Conservation (phyloP, 1,140 invertebrate genomes). For the Aleiodes sp. region DNA sequence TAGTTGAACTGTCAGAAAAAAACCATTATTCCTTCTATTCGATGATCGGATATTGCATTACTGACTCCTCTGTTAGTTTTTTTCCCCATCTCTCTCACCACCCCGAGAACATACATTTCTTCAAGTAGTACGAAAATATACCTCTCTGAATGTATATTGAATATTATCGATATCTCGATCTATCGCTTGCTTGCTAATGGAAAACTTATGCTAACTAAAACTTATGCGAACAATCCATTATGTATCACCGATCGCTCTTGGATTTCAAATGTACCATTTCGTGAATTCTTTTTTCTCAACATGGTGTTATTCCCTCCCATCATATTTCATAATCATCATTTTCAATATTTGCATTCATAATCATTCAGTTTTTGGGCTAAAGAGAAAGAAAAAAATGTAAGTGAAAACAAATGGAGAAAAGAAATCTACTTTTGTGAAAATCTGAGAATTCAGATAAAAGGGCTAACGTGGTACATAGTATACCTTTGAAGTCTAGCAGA, state of each 20-base stretch:
- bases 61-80: neutral
- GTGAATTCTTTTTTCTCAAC: conserved; percentile 27
- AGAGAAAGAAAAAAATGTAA: too few relatives aligned
- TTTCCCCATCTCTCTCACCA: conserved; percentile 14
- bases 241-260: conserved; percentile 44
- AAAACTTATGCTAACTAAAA: conserved; percentile 56
- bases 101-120: conserved; percentile 39
- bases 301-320: too few relatives aligned
- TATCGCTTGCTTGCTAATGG: conserved; percentile 54
- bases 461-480: neutral
- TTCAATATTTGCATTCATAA: too few relatives aligned
- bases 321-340: too few relatives aligned
- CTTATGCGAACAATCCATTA: conserved; percentile 48
- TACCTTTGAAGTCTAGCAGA: conserved; percentile 42
- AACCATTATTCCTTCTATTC: neutral
- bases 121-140: conserved; percentile 22
- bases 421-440: too few relatives aligned
- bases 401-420: too few relatives aligned
- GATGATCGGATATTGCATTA: conserved; percentile 12
- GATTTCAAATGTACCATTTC: conserved; percentile 29
- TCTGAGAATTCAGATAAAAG: neutral
- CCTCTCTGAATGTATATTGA: conserved; percentile 56
- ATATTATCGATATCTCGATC: conserved; percentile 56
- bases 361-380: too few relatives aligned
- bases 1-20: conserved; percentile 51